A percentile compares a stretch with the other conserved stretches of the same genome.
Evolutionary conservation across 2,113 vertebrate species (phyloP).

Genomic region (Cryptotis parvus): DNA sequence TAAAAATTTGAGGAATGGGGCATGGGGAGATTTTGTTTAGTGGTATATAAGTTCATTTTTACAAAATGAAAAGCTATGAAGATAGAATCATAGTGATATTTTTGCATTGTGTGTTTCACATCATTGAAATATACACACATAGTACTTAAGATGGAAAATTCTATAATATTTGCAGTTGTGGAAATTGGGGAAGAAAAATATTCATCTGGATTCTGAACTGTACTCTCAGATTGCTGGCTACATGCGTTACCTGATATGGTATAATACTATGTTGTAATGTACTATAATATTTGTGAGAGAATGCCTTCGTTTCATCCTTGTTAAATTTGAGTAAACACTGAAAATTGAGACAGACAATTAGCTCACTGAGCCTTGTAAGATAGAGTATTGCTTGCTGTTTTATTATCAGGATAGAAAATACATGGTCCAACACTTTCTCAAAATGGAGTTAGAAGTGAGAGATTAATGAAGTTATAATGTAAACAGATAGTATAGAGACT

Average conservation of each 20-base stretch:
- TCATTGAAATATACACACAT: background rate
- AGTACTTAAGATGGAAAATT: background rate
- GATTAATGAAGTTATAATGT: background rate
- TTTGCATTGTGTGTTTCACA: background rate
- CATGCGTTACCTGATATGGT: background rate
- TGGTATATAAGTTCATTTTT: background rate
- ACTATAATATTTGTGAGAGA: background rate
- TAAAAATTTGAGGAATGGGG: too few species aligned
- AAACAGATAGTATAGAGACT: rapidly evolving
- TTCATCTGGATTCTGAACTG: background rate
- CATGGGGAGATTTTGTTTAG: background rate
- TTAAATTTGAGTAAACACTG: background rate
- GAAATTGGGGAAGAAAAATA: background rate
- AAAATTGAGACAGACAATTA: background rate
- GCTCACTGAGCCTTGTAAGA: too few species aligned
- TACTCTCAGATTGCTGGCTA: background rate
- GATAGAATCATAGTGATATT: background rate
- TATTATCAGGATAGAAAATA: background rate
- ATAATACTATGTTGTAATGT: too few species aligned
- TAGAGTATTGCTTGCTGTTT: background rate
- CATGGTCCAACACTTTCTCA: background rate
- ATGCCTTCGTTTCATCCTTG: background rate
- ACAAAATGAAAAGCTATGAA: background rate
- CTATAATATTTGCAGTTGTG: background rate
- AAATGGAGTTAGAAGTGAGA: background rate